A percentile compares a stretch with the other conserved stretches of the same genome.
phyloP scores from a whole-genome alignment of 2,113 vertebrate species.

The Caracal caracal region DNA sequence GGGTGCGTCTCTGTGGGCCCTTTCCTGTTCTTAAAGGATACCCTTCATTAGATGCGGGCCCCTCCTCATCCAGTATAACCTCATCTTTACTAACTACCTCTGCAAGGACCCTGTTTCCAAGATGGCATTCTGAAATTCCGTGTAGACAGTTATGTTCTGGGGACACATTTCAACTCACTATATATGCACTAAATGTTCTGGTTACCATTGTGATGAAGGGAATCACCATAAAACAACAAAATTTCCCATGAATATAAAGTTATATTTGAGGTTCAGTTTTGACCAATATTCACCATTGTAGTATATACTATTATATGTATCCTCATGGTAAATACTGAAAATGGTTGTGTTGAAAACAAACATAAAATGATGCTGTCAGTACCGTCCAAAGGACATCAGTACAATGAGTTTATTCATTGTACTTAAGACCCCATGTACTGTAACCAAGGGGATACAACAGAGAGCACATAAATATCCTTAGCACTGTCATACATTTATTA shows the following conservation, averaged over 20 bases:
- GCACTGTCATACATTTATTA: neutral
- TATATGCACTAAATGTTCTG: neutral
- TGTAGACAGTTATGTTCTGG: neutral
- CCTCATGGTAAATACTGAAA: neutral
- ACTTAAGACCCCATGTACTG: neutral
- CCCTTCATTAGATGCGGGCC: accelerated
- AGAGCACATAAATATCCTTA: neutral
- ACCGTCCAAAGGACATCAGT: neutral
- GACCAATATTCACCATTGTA: neutral
- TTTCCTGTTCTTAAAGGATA: neutral
- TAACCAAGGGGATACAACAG: neutral
- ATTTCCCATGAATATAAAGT: neutral
- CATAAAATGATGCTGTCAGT: neutral
- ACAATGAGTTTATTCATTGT: neutral
- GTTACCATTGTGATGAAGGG: neutral
- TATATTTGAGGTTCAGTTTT: neutral
- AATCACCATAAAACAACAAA: neutral
- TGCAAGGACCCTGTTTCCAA: neutral
- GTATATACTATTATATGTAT: too few relatives aligned
- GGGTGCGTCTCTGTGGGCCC: neutral
- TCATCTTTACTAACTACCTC: neutral
- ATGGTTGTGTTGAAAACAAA: neutral
- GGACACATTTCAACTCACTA: neutral
- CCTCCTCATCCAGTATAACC: neutral
- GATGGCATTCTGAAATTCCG: neutral